Base-by-base conservation (phyloP, 1,140 invertebrate genomes). In the Meloidogyne exigua region DNA sequence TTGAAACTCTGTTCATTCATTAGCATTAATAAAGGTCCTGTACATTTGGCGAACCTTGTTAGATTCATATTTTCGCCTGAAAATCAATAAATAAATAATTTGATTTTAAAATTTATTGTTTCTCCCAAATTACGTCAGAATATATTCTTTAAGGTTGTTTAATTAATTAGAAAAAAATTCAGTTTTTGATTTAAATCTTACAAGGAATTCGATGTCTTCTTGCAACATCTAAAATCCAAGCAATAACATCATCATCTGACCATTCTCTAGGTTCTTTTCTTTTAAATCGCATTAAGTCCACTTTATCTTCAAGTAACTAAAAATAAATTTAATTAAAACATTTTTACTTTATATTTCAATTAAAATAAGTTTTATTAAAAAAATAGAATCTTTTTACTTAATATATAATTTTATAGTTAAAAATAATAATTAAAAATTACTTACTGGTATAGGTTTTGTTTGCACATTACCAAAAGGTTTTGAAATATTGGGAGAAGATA, bases 171-270 rank as follows among this genome's bases (percentile, higher is more conserved):
- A n/a, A n/a, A n/a, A n/a, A n/a, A n/a, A n/a, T n/a, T n/a, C n/a
- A n/a, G n/a, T n/a, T n/a, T n/a, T n/a, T n/a, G n/a, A n/a, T n/a
- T n/a, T n/a, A 23, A 65, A 25, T 25, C 23, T 39, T 57, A 73
- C 72, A 57, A 21, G 86, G 77, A 68, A 87, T 87, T 44, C 73
- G 44, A 71, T 87, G 77, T 62, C 83, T 63, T 70, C 81, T 77
- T 25, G 86, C 84, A 10, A 87, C 81, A 76, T 86, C 84, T 57
- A 87, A 57, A 69, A 87, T 81, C 85, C 85, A 87, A 9, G 85
- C 83, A 23, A 87, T 76, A 12, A 87, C 86, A 70, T 87, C 85
- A 74, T 86, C 84, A 21, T 67, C 75, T n/a, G 62, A 39, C 85
- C 85, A 86, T 74, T 84, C 82, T 36, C 71, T 36, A 0, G 85